These are phyloP conservation scores for Epinephelus coioides DNA, from an alignment of 2,797 vertebrate genomes.

Conservation along the genomic window DNA sequence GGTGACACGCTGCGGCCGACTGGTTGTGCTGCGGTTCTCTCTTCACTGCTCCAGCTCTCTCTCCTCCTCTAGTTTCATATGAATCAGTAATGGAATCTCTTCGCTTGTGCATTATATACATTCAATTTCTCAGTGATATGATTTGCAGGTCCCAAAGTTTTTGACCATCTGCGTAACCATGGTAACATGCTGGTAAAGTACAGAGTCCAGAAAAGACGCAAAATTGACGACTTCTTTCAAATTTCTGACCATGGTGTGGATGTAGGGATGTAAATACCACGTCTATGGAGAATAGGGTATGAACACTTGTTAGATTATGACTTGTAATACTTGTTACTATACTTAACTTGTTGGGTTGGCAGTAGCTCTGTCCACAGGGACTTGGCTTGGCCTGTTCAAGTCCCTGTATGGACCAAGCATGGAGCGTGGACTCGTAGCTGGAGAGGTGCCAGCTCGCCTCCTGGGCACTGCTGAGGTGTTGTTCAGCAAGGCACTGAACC, in stretches of 20 bases:
- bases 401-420: too few relatives aligned
- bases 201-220: slow-evolving; percentile 6
- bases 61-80: slow-evolving; percentile 19
- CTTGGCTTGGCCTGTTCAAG: too few relatives aligned
- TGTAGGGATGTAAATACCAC: background rate
- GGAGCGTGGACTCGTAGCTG: too few relatives aligned
- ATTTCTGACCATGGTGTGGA: background rate
- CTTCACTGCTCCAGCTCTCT: slow-evolving; percentile 13
- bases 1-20: slow-evolving; percentile 23
- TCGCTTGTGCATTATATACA: slow-evolving; percentile 31
- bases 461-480: too few relatives aligned
- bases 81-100: slow-evolving; percentile 42
- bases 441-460: too few relatives aligned
- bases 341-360: too few relatives aligned
- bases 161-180: slow-evolving; percentile 42
- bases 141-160: slow-evolving; percentile 38
- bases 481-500: too few relatives aligned
- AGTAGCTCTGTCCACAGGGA: too few relatives aligned
- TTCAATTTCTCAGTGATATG: slow-evolving; percentile 47
- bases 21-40: slow-evolving; percentile 21
- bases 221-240: background rate
- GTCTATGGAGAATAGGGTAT: background rate
- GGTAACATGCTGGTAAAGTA: slow-evolving; percentile 21
- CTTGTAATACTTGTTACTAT: background rate
- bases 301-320: background rate